Base-by-base conservation (phyloP, 1,140 invertebrate species). In the Chymomyza costata region DNA sequence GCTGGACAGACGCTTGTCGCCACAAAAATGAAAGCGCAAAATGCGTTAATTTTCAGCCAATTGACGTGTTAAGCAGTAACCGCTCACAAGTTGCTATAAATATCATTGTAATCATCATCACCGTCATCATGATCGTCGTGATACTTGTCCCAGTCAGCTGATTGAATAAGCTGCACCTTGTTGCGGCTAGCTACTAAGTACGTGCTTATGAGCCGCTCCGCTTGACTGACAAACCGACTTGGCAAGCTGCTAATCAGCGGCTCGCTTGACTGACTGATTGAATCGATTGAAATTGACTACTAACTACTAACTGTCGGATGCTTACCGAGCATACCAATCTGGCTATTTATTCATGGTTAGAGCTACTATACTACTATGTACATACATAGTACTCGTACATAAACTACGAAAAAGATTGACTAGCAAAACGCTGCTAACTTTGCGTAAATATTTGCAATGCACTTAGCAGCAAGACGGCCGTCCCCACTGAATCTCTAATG, bases 381-480 rank as follows among this genome's bases (percentile, higher is more conserved):
- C n/a, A n/a, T n/a, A n/a, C n/a, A n/a, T n/a, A n/a, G n/a, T n/a
- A n/a, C n/a, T n/a, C n/a, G n/a, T n/a, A n/a, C n/a, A n/a, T n/a
- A n/a, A n/a, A n/a, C n/a, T n/a, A n/a, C n/a, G n/a, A n/a, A n/a
- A n/a, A n/a, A n/a, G n/a, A n/a, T n/a, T n/a, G n/a, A n/a, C n/a
- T n/a, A 34, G n/a, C 5, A 60, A 55, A 55, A 55, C 8, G 57
- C 51, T 48, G 56, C 47, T 28, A 49, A 34, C 58, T 56, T 53
- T 57, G 32, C 65, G 58, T 66, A 78, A 78, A 73, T 66, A 78
- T 78, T 78, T 80, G 73, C 73, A 80, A 74, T 80, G 64, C 73
- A 80, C 63, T 78, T 78, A 78, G 55, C 73, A 73, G 62, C 59
- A 18, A 32, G 11, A n/a, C 19, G 18, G 8, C 30, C 11, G 18